Percentiles rank a stretch among this genome's conserved stretches.
Evolutionary conservation across 2,888 invertebrate genomes (phyloP).

Genomic region (Gnatocerus cornutus): DNA sequence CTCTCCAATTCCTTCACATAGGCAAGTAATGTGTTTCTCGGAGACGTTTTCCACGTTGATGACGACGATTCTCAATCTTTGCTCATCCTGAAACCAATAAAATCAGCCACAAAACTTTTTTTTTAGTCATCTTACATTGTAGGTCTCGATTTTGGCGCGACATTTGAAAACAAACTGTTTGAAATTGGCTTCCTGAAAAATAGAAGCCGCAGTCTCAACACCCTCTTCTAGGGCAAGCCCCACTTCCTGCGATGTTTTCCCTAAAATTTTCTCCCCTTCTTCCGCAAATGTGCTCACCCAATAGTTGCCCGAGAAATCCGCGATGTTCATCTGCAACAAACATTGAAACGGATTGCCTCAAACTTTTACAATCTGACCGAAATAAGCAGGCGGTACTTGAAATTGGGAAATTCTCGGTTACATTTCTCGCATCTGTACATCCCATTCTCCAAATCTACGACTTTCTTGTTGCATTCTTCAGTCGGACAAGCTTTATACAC

Average conservation of each 20-base stretch:
- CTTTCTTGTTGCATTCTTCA: slow-evolving; percentile 95
- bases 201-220: slow-evolving; percentile 77
- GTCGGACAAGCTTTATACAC: slow-evolving; percentile 94
- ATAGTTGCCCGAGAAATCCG: slow-evolving; percentile 89
- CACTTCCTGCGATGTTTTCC: slow-evolving; percentile 81
- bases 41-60: slow-evolving; percentile 79
- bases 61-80: slow-evolving; percentile 84
- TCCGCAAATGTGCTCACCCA: slow-evolving; percentile 95
- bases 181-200: slow-evolving; percentile 85
- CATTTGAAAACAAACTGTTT: slow-evolving; percentile 87
- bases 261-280: slow-evolving; percentile 85
- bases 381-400: slow-evolving; percentile 88
- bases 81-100: slow-evolving; percentile 80
- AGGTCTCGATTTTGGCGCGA: slow-evolving; percentile 92
- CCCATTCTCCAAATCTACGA: slow-evolving; percentile 90
- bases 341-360: not conserved
- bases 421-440: slow-evolving; percentile 97
- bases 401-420: slow-evolving; percentile 86
- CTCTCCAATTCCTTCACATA: slow-evolving; percentile 57
- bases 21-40: slow-evolving; percentile 78
- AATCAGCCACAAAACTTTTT: not conserved
- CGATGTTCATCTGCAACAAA: slow-evolving; percentile 81
- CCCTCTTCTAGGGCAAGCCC: slow-evolving; percentile 84
- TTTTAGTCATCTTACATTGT: slow-evolving; percentile 78
- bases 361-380: slow-evolving; percentile 75